These are phyloP conservation scores for Plutella xylostella DNA, from an alignment of 2,888 invertebrate genomes.

Conservation along the genomic window DNA sequence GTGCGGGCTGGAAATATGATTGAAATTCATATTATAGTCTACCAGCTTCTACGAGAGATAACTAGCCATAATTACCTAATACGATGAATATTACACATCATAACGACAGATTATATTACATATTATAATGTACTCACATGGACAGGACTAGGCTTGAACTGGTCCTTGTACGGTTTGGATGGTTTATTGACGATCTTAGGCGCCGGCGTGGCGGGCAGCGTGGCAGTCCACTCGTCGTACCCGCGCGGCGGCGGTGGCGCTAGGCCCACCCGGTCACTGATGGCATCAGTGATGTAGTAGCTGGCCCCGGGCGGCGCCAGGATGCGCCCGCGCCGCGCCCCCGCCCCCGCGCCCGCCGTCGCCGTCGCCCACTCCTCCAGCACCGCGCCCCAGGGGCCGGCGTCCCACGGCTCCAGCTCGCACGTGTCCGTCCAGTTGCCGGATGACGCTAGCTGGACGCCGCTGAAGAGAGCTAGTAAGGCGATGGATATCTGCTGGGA, in stretches of 20 bases:
- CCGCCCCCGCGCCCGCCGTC: conserved; percentile 66
- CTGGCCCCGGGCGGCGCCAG: conserved; percentile 52
- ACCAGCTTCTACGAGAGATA: too few relatives aligned
- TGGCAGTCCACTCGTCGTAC: conserved; percentile 51
- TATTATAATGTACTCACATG: conserved; percentile 33
- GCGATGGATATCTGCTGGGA: too few relatives aligned
- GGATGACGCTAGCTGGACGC: too few relatives aligned
- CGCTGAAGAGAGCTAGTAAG: too few relatives aligned
- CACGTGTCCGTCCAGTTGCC: conserved; percentile 18
- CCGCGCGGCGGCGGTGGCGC: conserved; percentile 23
- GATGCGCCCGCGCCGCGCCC: conserved; percentile 50
- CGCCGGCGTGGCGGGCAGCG: conserved; percentile 35
- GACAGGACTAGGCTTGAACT: conserved; percentile 39
- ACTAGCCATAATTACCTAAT: too few relatives aligned
- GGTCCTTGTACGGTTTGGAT: conserved; percentile 49
- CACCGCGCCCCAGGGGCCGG: conserved; percentile 70
- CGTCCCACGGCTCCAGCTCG: conserved; percentile 27
- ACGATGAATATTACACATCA: too few relatives aligned
- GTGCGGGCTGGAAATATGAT: too few relatives aligned
- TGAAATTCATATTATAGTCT: too few relatives aligned
- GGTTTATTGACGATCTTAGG: conserved; percentile 59
- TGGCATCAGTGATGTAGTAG: conserved; percentile 55
- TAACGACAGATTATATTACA: not conserved
- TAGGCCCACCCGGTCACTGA: conserved; percentile 33
- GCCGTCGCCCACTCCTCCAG: conserved; percentile 74